Percentiles rank a stretch among this genome's conserved stretches.
phyloP scores from a whole-genome alignment of 1,140 invertebrate genomes.

The Doryteuthis pealeii region DNA sequence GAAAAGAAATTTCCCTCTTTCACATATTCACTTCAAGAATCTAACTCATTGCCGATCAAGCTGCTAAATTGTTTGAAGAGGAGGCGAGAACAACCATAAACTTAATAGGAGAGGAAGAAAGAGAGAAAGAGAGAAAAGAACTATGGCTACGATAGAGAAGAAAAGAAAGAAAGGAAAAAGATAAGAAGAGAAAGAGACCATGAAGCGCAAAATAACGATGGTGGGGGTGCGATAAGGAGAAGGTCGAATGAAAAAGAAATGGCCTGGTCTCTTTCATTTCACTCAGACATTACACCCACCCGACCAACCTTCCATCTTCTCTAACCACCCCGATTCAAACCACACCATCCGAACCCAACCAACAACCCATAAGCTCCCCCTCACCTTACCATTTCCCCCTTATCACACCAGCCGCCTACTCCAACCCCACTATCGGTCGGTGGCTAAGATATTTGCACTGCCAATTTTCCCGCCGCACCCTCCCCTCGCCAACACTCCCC shows the following conservation, averaged over 20 bases:
- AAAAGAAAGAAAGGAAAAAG: not conserved
- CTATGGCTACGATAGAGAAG: not conserved
- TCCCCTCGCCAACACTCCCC: not conserved
- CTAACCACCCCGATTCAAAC: not conserved
- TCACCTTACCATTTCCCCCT: not conserved
- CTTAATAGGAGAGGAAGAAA: slow-evolving; percentile 7
- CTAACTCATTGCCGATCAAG: no score
- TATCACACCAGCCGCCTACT: not conserved
- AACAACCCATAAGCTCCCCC: not conserved
- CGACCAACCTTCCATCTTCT: no score
- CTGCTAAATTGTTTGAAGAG: no score
- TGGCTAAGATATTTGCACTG: not conserved
- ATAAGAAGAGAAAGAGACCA: not conserved
- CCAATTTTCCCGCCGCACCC: not conserved
- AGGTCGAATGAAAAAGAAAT: not conserved
- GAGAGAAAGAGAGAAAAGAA: not conserved
- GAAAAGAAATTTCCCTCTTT: no score
- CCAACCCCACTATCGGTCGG: not conserved
- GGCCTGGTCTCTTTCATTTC: not conserved
- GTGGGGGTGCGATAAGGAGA: not conserved
- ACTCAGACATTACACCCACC: no score
- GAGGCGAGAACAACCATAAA: no score
- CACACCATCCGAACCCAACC: not conserved
- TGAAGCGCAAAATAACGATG: not conserved
- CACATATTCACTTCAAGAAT: no score